Percentiles rank a stretch among this genome's conserved stretches.
Evolutionary conservation across 2,113 vertebrate genomes (phyloP).

Genomic region (Hippocampus mohnikei): DNA sequence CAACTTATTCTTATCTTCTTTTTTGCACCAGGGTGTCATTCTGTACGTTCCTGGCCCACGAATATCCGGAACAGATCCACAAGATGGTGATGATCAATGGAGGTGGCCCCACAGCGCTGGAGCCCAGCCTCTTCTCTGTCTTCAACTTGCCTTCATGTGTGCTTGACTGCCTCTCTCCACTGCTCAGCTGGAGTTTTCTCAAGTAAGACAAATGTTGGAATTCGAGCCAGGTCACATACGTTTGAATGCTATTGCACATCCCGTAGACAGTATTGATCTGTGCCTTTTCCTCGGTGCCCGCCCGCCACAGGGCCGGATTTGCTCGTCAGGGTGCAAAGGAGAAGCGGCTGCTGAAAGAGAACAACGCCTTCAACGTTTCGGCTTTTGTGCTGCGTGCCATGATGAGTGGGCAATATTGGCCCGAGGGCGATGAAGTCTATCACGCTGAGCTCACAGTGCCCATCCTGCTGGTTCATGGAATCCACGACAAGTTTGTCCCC

Average conservation of each 20-base stretch:
- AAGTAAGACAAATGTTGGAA: slow-evolving; percentile 67
- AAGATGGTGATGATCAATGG: slow-evolving; percentile 98
- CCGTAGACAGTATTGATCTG: not conserved
- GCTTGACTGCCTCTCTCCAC: slow-evolving; percentile 87
- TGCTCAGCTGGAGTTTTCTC: slow-evolving; percentile 92
- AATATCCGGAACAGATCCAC: slow-evolving; percentile 92
- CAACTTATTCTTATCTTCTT: not conserved
- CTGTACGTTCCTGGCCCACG: slow-evolving; percentile 94
- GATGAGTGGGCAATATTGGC: slow-evolving; percentile 99
- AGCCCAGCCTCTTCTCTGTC: slow-evolving; percentile 93
- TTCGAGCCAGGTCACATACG: too few species aligned
- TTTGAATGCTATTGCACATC: not conserved
- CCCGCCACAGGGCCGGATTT: slow-evolving; percentile 65
- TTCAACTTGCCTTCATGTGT: slow-evolving; percentile 93
- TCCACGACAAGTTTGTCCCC: slow-evolving; percentile 93
- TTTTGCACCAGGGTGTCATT: slow-evolving; percentile 83
- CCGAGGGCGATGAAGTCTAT: slow-evolving; percentile 92
- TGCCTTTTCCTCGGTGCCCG: not conserved
- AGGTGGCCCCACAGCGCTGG: slow-evolving; percentile 89
- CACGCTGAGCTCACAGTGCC: slow-evolving; percentile 92
- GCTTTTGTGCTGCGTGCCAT: slow-evolving; percentile 93
- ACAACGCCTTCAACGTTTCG: slow-evolving; percentile 93
- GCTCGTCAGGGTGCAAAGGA: slow-evolving; percentile 82
- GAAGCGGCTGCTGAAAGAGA: slow-evolving; percentile 91
- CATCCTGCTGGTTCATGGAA: slow-evolving; percentile 88